These are phyloP conservation scores for Bugulina stolonifera DNA, from an alignment of 2,888 invertebrate species.

Conservation along the genomic window DNA sequence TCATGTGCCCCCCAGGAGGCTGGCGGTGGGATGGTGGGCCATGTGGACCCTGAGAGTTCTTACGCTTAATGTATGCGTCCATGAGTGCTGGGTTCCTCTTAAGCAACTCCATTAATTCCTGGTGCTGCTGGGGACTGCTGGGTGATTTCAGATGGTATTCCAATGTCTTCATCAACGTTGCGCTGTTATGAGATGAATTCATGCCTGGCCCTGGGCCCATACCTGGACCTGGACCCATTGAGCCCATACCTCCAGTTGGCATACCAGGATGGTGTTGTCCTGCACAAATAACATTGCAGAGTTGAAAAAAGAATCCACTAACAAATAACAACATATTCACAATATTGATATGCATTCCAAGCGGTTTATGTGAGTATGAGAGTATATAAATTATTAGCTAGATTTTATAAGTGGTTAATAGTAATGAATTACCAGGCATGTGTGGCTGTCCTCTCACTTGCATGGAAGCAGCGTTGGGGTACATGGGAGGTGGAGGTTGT, in stretches of 20 bases:
- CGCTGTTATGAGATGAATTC: constrained; percentile 27
- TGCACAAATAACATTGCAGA: too few relatives aligned
- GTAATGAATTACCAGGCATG: constrained; percentile 12
- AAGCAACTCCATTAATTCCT: constrained; percentile 76
- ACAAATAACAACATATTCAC: too few relatives aligned
- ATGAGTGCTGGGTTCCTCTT: constrained; percentile 90
- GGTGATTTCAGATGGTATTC: constrained; percentile 85
- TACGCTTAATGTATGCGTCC: constrained; percentile 87
- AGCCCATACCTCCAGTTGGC: background rate
- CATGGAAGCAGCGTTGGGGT: background rate
- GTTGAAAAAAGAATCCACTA: too few relatives aligned
- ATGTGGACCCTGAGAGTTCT: constrained; percentile 59
- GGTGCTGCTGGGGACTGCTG: constrained; percentile 83
- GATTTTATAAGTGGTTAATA: too few relatives aligned
- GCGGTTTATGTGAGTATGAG: too few relatives aligned
- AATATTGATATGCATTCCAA: too few relatives aligned
- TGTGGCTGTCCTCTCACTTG: background rate
- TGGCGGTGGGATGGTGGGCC: background rate
- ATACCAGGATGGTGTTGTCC: background rate
- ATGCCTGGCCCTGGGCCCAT: constrained; percentile 29
- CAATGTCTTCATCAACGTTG: constrained; percentile 59
- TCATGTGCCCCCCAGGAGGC: background rate
- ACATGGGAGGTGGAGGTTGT: background rate
- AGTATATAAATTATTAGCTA: too few relatives aligned
- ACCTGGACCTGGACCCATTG: constrained; percentile 27